Conservation (phyloP, 2,113 vertebrate genomes). For the Elephas maximus region DNA sequence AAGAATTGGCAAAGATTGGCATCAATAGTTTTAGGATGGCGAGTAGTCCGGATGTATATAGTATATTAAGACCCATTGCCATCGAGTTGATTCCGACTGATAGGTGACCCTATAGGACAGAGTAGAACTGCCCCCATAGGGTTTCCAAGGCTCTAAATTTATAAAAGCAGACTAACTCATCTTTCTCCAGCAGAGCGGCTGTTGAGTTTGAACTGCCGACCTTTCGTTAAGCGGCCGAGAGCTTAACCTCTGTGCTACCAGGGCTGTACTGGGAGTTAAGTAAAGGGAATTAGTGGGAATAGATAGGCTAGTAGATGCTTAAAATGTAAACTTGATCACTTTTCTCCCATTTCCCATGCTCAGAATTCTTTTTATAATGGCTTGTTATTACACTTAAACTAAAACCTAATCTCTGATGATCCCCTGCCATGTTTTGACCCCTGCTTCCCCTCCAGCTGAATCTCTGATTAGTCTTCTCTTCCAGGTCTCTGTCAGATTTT, state of each 20-base stretch:
- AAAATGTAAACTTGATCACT: not conserved
- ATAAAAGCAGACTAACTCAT: not conserved
- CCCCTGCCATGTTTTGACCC: not conserved
- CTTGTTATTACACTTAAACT: not conserved
- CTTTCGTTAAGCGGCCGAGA: not conserved
- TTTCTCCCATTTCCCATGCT: not conserved
- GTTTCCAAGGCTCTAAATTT: not conserved
- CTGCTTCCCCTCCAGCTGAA: not conserved
- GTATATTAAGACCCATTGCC: not conserved
- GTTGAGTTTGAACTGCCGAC: not conserved
- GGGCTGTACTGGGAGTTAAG: not conserved
- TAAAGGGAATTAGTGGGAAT: not conserved
- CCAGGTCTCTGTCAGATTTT: not conserved
- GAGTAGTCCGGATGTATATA: not conserved
- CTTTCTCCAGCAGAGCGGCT: not conserved
- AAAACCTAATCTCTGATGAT: not conserved
- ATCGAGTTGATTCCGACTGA: not conserved
- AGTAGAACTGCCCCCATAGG: not conserved
- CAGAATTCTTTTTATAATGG: not conserved
- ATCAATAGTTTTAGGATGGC: not conserved
- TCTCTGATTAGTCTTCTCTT: not conserved
- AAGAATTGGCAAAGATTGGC: not conserved
- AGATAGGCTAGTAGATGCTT: not conserved
- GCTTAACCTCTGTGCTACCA: not conserved
- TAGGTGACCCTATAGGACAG: not conserved